Evolutionary conservation across 2,113 vertebrate species (phyloP).

Genomic region (Plotosus lineatus): DNA sequence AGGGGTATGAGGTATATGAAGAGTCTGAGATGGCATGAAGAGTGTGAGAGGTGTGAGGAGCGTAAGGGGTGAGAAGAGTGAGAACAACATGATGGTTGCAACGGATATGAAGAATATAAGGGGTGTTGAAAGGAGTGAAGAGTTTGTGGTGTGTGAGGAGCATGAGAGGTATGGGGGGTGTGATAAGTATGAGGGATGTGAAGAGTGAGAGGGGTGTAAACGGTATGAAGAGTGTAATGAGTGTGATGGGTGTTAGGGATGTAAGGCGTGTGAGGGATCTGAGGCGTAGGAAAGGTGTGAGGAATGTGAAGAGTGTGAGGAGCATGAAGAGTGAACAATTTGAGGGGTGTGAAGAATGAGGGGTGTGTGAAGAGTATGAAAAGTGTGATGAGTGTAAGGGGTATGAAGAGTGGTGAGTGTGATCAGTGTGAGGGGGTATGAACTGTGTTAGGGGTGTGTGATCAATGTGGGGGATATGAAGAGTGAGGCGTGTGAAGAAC

Average conservation of each 20-base stretch:
- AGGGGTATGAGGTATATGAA: too few relatives aligned
- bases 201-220: too few relatives aligned
- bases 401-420: too few relatives aligned
- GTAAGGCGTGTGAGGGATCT: conserved; percentile 64
- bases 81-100: too few relatives aligned
- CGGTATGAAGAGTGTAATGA: background rate
- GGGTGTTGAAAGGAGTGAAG: background rate
- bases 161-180: background rate
- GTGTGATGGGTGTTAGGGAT: background rate
- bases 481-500: background rate
- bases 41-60: background rate
- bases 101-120: background rate
- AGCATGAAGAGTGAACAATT: too few relatives aligned
- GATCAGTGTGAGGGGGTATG: too few relatives aligned
- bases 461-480: background rate
- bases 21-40: too few relatives aligned
- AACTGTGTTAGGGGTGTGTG: background rate
- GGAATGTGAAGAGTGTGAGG: too few relatives aligned
- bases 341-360: too few relatives aligned
- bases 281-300: conserved; percentile 73
- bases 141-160: background rate
- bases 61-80: background rate
- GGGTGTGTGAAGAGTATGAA: too few relatives aligned
- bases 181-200: background rate
- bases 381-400: too few relatives aligned